Base-by-base conservation (phyloP, 2,888 invertebrate genomes). In the Oxyteleia sp. region DNA sequence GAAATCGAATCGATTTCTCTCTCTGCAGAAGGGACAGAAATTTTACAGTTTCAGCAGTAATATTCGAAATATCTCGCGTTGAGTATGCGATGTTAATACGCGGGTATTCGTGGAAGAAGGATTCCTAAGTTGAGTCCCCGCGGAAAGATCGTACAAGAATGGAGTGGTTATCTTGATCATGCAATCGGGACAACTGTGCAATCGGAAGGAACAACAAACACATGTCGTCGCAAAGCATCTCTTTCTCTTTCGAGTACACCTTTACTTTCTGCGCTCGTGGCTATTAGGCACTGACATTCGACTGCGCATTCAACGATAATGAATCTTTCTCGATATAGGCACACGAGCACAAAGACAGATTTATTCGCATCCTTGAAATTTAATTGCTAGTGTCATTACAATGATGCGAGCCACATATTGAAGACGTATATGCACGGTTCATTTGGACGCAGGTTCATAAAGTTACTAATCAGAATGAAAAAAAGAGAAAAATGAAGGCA, bases 161-260 rank as follows among this genome's bases (percentile, higher is more conserved):
- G 69, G 75, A 63, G 55, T 49, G 57, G 69, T 76, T 75, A 82
- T 82, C 82, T 82, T 69, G 71, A 75, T 75, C 75, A 63, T 75
- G 75, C 81, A 75, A 80, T 74, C 80, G 51, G 55, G 80, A 80
- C 72, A 80, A 80, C 66, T 72, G 75, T 75, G 81, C 75, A 75
- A 82, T 82, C 82, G 82, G 76, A 82, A 82, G 82, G 76, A 82
- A 82, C 76, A 82, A 82, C 82, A 82, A 82, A 82, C 82, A 82
- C 76, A 76, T 82, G 82, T 82, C 82, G 76, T 82, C 68, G 82
- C 68, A 32, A 78, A 55, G 72, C 68, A 66, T 82, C 76, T 82
- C 82, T 76, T 76, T 82, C 66, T 66, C 43, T 76, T 53, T 59
- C 76, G 47, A 66, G 71, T 64, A 80, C 80, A 76, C 76, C 80